A percentile compares a stretch with the other conserved stretches of the same genome.
Conservation (phyloP, 2,113 vertebrate species). For the Rhineura floridana region DNA sequence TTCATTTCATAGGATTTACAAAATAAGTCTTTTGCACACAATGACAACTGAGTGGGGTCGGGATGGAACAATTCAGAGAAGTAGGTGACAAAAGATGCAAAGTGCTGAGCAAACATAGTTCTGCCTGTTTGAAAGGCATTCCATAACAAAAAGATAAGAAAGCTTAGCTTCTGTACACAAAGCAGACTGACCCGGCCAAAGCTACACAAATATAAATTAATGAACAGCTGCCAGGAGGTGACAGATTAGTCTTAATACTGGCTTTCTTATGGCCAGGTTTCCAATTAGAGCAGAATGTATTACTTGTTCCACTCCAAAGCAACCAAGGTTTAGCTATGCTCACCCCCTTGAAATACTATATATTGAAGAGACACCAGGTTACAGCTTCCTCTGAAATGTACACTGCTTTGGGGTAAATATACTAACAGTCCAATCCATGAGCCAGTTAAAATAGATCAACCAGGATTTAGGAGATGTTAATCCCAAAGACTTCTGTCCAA, state of each 20-base stretch:
- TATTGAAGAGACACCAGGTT: constrained; percentile 17
- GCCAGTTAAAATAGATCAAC: background rate
- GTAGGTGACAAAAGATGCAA: constrained; percentile 17
- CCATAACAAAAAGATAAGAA: constrained; percentile 24
- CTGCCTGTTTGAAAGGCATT: background rate
- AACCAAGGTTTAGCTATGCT: background rate
- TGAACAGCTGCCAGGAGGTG: constrained; percentile 16
- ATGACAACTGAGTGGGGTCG: background rate
- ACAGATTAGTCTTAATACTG: constrained; percentile 16
- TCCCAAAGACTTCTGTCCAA: background rate
- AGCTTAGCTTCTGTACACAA: constrained; percentile 26
- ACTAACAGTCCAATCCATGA: background rate
- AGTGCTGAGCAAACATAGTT: constrained; percentile 19
- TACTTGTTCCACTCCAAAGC: background rate
- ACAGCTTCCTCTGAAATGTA: background rate
- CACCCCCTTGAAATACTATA: background rate
- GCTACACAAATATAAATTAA: constrained; percentile 5
- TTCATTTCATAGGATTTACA: background rate
- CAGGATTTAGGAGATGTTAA: background rate
- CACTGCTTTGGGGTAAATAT: background rate
- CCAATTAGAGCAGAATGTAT: constrained; percentile 12
- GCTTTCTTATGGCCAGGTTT: constrained; percentile 12
- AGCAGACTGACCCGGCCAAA: constrained; percentile 17
- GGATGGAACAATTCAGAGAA: background rate
- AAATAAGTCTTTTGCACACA: constrained; percentile 1